Conservation (phyloP, 2,113 vertebrate species). For the Tragulus kanchil region DNA sequence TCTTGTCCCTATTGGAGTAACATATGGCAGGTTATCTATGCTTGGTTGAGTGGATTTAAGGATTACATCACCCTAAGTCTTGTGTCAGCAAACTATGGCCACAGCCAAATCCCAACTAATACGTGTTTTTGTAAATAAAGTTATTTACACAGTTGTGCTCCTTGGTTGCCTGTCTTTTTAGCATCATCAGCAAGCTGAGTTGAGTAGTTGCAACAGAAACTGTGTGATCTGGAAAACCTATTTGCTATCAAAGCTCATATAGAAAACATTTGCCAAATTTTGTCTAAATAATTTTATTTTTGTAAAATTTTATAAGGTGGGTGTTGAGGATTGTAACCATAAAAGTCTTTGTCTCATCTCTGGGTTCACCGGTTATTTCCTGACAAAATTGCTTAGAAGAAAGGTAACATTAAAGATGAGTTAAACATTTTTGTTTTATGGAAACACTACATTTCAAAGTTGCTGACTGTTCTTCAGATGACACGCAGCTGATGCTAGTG, state of each 20-base stretch:
- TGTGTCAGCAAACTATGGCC: background rate
- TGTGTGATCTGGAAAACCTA: background rate
- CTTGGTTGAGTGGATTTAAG: background rate
- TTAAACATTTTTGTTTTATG: background rate
- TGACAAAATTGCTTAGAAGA: background rate
- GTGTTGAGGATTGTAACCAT: background rate
- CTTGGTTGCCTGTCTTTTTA: background rate
- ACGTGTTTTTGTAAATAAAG: slow-evolving; percentile 26
- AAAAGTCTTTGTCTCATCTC: background rate
- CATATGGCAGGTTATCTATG: background rate
- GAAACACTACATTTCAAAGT: slow-evolving; percentile 44
- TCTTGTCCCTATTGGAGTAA: background rate
- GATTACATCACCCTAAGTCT: background rate
- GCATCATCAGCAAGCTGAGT: background rate
- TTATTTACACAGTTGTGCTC: background rate
- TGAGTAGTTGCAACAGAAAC: background rate
- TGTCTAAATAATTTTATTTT: background rate
- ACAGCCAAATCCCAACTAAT: background rate
- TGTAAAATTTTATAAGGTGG: background rate
- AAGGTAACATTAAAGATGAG: background rate
- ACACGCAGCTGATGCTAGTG: background rate
- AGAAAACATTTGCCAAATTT: background rate
- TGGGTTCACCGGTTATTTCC: background rate
- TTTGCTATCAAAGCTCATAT: background rate
- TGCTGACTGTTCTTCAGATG: background rate